Evolutionary conservation across 2,888 invertebrate species (phyloP).

Genomic region (Cremastinae sp.): DNA sequence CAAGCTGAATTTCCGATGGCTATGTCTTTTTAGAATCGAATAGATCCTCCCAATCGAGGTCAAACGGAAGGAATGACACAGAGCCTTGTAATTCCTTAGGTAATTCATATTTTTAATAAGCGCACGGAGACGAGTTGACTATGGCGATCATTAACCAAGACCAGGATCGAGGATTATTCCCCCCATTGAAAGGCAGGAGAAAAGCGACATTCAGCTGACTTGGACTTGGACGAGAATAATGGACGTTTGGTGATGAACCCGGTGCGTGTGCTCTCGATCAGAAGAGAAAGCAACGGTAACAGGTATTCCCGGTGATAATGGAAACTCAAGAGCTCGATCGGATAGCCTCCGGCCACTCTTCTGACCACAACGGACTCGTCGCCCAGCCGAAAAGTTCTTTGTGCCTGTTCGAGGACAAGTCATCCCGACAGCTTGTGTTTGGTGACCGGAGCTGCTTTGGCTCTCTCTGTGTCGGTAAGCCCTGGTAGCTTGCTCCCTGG

Average conservation of each 20-base stretch:
- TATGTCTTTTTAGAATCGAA: too few species aligned
- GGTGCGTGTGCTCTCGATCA: constrained; percentile 10
- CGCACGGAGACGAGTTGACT: too few species aligned
- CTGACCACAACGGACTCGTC: constrained; percentile 4
- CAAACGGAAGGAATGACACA: too few species aligned
- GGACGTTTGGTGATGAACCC: neutral
- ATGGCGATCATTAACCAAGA: too few species aligned
- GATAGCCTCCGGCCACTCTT: constrained; percentile 40
- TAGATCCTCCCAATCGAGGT: too few species aligned
- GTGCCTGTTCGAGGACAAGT: constrained; percentile 22
- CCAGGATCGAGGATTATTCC: too few species aligned
- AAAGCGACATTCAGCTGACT: neutral
- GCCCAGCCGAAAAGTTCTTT: constrained; percentile 45
- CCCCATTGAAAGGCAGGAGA: too few species aligned
- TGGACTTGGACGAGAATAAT: neutral
- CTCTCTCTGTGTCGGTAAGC: constrained; percentile 31
- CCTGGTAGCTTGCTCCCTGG: constrained; percentile 24
- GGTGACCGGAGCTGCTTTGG: constrained; percentile 14
- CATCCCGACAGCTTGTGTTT: constrained; percentile 26
- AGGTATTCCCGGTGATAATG: constrained; percentile 8
- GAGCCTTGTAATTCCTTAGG: too few species aligned
- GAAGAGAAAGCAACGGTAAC: constrained; percentile 41
- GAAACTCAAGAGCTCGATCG: neutral
- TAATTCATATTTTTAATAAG: too few species aligned
- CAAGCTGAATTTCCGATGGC: too few species aligned